Evolutionary conservation across 2,797 vertebrate genomes (phyloP).

Genomic region (Enteromius viviparus): DNA sequence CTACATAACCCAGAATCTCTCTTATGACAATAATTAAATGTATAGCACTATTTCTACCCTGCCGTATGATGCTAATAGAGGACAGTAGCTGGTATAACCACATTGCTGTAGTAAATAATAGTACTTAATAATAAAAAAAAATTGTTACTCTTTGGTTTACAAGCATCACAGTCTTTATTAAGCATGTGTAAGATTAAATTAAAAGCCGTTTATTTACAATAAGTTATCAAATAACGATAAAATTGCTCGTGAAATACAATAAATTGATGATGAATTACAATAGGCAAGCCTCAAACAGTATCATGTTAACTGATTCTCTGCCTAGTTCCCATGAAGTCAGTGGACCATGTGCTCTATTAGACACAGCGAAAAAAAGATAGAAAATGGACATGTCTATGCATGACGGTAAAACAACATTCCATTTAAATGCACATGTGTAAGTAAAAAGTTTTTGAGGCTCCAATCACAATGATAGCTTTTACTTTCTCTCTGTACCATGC

Average conservation of each 20-base stretch:
- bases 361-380: slow-evolving; percentile 12
- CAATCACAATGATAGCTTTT: slow-evolving; percentile 2
- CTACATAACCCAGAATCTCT: background rate
- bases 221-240: slow-evolving; percentile 18
- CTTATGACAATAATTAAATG: background rate
- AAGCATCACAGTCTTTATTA: slow-evolving; percentile 9
- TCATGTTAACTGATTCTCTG: background rate
- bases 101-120: background rate
- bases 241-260: background rate
- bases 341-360: slow-evolving; percentile 4
- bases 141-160: background rate
- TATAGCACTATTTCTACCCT: background rate
- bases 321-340: background rate
- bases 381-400: slow-evolving; percentile 32
- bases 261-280: background rate
- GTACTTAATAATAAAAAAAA: background rate
- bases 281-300: background rate
- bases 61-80: background rate
- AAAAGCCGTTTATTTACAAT: slow-evolving; percentile 14
- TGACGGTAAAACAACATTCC: slow-evolving; percentile 35
- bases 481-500: slow-evolving; percentile 15
- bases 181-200: background rate
- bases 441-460: background rate
- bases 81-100: background rate
- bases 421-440: slow-evolving; percentile 18